Conservation (phyloP, 1,140 invertebrate species). For the Heliconius himera region DNA sequence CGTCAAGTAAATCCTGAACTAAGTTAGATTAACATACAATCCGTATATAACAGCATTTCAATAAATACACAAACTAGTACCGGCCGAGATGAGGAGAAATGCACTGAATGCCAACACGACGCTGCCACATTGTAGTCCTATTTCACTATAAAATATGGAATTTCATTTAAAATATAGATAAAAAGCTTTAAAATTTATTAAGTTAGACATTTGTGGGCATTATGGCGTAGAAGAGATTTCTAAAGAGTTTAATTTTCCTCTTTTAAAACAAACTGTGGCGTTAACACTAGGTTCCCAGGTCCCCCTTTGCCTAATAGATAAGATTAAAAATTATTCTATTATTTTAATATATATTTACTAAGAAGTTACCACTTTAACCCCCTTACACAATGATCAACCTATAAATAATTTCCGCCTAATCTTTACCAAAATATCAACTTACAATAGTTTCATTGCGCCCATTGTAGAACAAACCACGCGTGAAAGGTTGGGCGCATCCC, state of each 20-base stretch:
- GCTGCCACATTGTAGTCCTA: constrained; percentile 18
- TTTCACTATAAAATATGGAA: constrained; percentile 9
- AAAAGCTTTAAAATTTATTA: too few species aligned
- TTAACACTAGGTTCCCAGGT: too few species aligned
- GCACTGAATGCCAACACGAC: constrained; percentile 46
- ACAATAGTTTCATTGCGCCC: constrained; percentile 48
- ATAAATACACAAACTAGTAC: constrained; percentile 48
- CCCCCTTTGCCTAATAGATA: too few species aligned
- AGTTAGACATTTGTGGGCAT: too few species aligned
- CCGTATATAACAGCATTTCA: constrained; percentile 45
- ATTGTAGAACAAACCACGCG: constrained; percentile 64
- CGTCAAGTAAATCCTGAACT: constrained; percentile 11
- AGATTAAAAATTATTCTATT: too few species aligned
- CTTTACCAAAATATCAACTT: constrained; percentile 51
- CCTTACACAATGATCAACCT: constrained; percentile 9
- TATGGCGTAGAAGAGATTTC: too few species aligned
- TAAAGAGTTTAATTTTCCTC: too few species aligned
- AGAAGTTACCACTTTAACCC: neutral
- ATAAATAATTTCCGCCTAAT: constrained; percentile 39
- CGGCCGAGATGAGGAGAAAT: constrained; percentile 54
- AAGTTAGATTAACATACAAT: constrained; percentile 50
- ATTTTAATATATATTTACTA: neutral
- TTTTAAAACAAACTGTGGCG: too few species aligned
- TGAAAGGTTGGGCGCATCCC: constrained; percentile 76
- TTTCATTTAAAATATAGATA: neutral